A percentile compares a stretch with the other conserved stretches of the same genome.
phyloP scores from a whole-genome alignment of 2,888 invertebrate genomes.

The Eretmocerus hayati region DNA sequence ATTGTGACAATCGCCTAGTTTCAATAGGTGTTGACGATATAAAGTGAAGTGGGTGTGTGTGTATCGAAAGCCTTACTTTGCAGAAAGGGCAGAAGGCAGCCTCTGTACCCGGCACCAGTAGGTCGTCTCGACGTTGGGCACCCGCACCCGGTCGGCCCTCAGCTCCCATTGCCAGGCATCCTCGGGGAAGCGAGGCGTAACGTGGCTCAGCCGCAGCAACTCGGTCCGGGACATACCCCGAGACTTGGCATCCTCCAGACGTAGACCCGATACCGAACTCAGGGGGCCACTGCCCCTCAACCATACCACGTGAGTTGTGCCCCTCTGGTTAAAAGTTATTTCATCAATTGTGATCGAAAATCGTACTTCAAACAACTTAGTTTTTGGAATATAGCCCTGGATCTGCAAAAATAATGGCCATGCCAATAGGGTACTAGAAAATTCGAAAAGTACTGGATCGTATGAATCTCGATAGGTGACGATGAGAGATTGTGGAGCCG shows the following conservation, averaged over 20 bases:
- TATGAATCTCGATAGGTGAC: no score
- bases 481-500: no score
- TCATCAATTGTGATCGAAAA: no score
- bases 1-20: no score
- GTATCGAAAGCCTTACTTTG: conserved; percentile 52
- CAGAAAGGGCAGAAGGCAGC: conserved; percentile 60
- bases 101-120: conserved; percentile 92
- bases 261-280: conserved; percentile 60
- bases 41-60: no score
- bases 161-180: conserved; percentile 57
- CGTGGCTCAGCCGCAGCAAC: conserved; percentile 51
- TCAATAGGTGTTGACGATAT: no score
- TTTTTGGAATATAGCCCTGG: no score
- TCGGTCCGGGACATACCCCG: conserved; percentile 75
- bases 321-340: no score
- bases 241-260: conserved; percentile 53
- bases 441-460: no score
- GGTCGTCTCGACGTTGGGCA: conserved; percentile 84
- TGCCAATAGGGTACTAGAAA: no score
- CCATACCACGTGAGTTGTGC: conserved; percentile 85
- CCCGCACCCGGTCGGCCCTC: conserved; percentile 57
- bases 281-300: conserved; percentile 70
- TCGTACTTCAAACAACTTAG: no score
- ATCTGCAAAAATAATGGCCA: no score
- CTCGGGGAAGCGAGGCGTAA: conserved; percentile 46